Conservation (phyloP, 1,140 invertebrate genomes). For the Heliconius congener region DNA sequence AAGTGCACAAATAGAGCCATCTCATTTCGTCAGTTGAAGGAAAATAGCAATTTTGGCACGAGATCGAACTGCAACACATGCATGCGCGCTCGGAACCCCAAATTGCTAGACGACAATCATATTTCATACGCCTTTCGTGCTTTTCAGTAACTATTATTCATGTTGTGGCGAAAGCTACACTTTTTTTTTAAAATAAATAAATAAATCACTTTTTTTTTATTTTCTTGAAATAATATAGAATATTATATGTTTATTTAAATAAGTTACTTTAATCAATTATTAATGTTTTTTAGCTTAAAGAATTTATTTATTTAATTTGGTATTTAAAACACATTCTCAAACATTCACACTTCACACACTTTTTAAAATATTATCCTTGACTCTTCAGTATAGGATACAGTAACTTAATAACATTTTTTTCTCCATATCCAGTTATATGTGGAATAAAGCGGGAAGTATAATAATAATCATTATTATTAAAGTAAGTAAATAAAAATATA, state of each 20-base stretch:
- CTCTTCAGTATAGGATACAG: too few relatives aligned
- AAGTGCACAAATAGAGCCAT: constrained; percentile 34
- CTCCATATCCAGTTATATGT: too few relatives aligned
- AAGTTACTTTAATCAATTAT: background rate
- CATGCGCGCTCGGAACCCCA: constrained; percentile 66
- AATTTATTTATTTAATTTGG: too few relatives aligned
- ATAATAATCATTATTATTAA: background rate
- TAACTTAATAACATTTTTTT: too few relatives aligned
- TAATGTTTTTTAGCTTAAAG: too few relatives aligned
- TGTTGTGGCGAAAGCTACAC: constrained; percentile 41
- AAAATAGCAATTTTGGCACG: constrained; percentile 72
- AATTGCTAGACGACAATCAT: constrained; percentile 71
- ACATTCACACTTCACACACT: too few relatives aligned
- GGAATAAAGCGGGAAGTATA: background rate
- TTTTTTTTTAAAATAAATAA: background rate
- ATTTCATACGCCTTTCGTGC: constrained; percentile 67
- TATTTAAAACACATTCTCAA: too few relatives aligned
- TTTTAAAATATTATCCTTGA: too few relatives aligned
- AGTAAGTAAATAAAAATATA: background rate
- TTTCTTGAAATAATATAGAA: too few relatives aligned
- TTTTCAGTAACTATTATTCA: constrained; percentile 52
- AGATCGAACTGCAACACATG: constrained; percentile 55
- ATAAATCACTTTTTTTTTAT: too few relatives aligned
- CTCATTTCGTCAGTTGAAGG: constrained; percentile 48
- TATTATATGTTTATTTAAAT: background rate